Evolutionary conservation across 2,113 vertebrate species (phyloP).

Genomic region (Etheostoma cragini): DNA sequence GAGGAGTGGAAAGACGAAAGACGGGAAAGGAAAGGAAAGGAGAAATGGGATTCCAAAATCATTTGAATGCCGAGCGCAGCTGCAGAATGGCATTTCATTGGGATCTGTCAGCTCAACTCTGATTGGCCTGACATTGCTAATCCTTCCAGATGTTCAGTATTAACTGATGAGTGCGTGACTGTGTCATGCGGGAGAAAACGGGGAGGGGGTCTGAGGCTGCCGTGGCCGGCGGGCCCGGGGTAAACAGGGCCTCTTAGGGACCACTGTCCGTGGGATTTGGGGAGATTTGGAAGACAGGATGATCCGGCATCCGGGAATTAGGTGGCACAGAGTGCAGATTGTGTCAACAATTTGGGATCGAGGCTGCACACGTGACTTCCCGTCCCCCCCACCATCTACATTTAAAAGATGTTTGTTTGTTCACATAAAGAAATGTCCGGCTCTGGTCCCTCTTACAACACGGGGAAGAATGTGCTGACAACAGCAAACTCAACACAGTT

Average conservation of each 20-base stretch:
- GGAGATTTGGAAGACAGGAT: slow-evolving; percentile 81
- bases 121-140: slow-evolving; percentile 82
- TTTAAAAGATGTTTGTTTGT: slow-evolving; percentile 62
- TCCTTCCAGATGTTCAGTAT: slow-evolving; percentile 88
- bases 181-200: slow-evolving; percentile 54
- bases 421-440: slow-evolving; percentile 44
- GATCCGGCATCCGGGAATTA: slow-evolving; percentile 81
- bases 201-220: slow-evolving; percentile 58
- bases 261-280: slow-evolving; percentile 80
- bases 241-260: slow-evolving; percentile 77
- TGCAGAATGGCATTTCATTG: slow-evolving; percentile 85
- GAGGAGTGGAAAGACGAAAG: slow-evolving; percentile 26
- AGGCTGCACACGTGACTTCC: slow-evolving; percentile 61
- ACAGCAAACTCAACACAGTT: background rate
- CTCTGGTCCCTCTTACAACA: slow-evolving; percentile 24
- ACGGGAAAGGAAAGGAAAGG: slow-evolving; percentile 32
- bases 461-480: slow-evolving; percentile 11
- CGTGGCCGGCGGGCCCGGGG: slow-evolving; percentile 65
- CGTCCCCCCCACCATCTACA: background rate
- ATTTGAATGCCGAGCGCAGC: slow-evolving; percentile 85
- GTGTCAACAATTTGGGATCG: slow-evolving; percentile 76
- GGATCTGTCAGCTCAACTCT: slow-evolving; percentile 84
- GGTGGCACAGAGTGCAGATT: slow-evolving; percentile 75
- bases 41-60: slow-evolving; percentile 59
- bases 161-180: slow-evolving; percentile 85